A percentile compares a stretch with the other conserved stretches of the same genome.
Evolutionary conservation across 2,113 vertebrate species (phyloP).

Genomic region (Mungos mungo): DNA sequence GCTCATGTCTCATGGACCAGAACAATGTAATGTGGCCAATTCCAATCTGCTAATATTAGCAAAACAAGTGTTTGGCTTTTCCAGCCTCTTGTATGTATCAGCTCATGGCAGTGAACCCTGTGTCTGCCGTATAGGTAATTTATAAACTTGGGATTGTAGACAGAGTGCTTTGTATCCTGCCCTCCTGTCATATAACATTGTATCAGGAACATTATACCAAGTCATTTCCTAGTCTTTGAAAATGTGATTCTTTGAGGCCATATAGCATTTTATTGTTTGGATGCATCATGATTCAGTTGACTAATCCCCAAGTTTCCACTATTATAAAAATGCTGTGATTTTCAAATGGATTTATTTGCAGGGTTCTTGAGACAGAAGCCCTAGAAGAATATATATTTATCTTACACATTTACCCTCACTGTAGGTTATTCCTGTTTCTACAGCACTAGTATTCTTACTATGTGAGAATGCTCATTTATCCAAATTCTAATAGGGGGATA

Average conservation of each 20-base stretch:
- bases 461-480: not conserved
- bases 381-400: not conserved
- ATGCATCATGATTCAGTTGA: not conserved
- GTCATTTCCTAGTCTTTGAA: not conserved
- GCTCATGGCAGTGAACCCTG: not conserved
- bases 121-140: not conserved
- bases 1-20: not conserved
- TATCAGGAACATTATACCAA: not conserved
- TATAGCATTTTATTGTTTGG: not conserved
- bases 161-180: not conserved
- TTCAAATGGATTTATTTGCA: conserved; percentile 7
- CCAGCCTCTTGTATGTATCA: not conserved
- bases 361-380: not conserved
- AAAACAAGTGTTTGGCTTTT: not conserved
- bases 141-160: not conserved
- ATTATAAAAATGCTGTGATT: not conserved
- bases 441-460: not conserved
- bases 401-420: not conserved
- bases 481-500: not conserved
- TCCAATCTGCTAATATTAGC: not conserved
- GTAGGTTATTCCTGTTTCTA: not conserved
- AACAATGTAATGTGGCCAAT: not conserved
- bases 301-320: not conserved
- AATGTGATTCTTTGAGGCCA: not conserved
- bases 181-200: not conserved